phyloP scores from a whole-genome alignment of 2,888 invertebrate species.

The Stenotaenia linearis region DNA sequence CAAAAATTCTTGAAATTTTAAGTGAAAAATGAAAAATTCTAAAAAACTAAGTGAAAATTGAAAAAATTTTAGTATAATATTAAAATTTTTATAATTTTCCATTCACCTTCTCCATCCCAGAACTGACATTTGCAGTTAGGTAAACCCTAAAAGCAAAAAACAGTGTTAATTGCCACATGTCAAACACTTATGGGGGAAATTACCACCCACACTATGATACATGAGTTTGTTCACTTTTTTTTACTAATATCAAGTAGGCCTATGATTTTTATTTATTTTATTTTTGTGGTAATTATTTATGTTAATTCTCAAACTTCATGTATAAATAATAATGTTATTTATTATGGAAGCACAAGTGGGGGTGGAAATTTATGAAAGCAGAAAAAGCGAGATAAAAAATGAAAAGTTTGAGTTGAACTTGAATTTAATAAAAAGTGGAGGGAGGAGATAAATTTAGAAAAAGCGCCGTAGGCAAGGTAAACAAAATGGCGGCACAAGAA shows the following conservation, averaged over 20 bases:
- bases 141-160: neutral
- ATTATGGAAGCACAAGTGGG: neutral
- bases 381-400: neutral
- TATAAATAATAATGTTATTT: neutral
- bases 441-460: neutral
- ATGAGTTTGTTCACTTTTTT: neutral
- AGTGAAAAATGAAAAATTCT: too few species aligned
- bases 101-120: too few species aligned
- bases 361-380: neutral
- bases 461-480: neutral
- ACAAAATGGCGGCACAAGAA: neutral
- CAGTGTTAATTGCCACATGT: neutral
- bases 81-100: too few species aligned
- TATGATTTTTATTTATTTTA: neutral
- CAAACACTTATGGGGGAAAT: neutral
- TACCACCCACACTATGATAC: neutral
- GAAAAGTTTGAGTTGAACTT: neutral
- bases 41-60: too few species aligned
- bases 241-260: neutral
- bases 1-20: too few species aligned
- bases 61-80: too few species aligned
- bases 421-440: neutral
- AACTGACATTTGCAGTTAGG: neutral
- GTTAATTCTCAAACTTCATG: neutral
- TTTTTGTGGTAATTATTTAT: neutral